Percentiles rank a stretch among this genome's conserved stretches.
These are phyloP conservation scores for Eudasyphora cyanicolor DNA, from an alignment of 2,888 invertebrate species.

Conservation along the genomic window DNA sequence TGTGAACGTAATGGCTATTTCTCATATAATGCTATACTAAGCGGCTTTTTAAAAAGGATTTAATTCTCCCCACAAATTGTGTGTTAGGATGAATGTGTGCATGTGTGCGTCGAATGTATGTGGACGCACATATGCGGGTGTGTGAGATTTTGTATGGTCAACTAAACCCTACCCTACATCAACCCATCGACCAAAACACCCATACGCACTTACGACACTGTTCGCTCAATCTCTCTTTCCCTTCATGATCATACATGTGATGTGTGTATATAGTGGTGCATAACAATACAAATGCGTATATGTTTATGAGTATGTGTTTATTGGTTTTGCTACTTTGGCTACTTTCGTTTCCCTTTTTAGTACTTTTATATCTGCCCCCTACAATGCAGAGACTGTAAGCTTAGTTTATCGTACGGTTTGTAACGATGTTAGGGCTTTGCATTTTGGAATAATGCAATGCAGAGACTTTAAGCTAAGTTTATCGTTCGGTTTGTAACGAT, in stretches of 20 bases:
- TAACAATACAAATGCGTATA: neutral
- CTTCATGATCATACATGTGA: too few relatives aligned
- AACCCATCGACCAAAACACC: neutral
- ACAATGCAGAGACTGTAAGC: neutral
- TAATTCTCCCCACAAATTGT: conserved; percentile 2
- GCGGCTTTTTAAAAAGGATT: conserved; percentile 36
- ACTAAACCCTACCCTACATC: neutral
- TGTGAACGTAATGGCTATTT: conserved; percentile 18
- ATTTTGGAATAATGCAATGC: neutral
- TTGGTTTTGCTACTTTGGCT: neutral
- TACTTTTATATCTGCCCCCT: neutral
- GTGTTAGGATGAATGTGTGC: neutral
- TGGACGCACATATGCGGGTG: neutral
- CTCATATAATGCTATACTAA: conserved; percentile 20
- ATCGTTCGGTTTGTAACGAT: too few relatives aligned
- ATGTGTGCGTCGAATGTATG: neutral
- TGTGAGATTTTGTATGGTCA: conserved; percentile 15
- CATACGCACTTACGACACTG: too few relatives aligned
- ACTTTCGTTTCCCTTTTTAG: neutral
- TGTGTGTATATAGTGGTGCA: too few relatives aligned
- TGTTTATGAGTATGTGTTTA: conserved; percentile 4
- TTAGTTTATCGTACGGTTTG: too few relatives aligned
- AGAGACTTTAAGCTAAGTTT: neutral
- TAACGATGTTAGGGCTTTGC: too few relatives aligned
- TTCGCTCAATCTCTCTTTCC: too few relatives aligned